Percentiles rank a stretch among this genome's conserved stretches.
These are phyloP conservation scores for Liasis olivaceus DNA, from an alignment of 2,797 vertebrate species.

Conservation along the genomic window DNA sequence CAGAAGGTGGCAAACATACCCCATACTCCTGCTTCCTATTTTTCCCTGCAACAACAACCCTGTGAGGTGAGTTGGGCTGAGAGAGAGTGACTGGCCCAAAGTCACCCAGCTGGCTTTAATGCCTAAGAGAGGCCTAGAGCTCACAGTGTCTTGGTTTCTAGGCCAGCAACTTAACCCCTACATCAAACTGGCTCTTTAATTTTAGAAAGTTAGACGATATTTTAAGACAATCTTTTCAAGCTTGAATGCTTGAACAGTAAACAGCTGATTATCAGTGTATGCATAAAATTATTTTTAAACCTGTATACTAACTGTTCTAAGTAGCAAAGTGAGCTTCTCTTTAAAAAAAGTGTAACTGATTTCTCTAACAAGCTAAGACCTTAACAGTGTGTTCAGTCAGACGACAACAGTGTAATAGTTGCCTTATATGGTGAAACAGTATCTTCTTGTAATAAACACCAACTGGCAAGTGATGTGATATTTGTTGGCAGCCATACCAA, in stretches of 20 bases:
- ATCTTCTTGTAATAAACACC: conserved; percentile 2
- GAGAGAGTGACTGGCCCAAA: no score
- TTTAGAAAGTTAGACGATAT: conserved; percentile 19
- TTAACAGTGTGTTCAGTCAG: conserved; percentile 17
- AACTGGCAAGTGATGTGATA: neutral
- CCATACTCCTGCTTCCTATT: no score
- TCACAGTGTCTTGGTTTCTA: no score
- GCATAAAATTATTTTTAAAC: conserved; percentile 37
- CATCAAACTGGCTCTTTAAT: neutral
- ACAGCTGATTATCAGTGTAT: neutral
- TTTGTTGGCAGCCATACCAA: conserved; percentile 19
- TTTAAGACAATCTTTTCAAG: conserved; percentile 38
- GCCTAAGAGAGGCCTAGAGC: no score
- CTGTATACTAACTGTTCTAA: conserved; percentile 43
- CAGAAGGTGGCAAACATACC: no score
- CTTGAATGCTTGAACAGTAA: conserved; percentile 4
- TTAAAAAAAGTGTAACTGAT: conserved; percentile 48
- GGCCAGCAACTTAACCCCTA: no score
- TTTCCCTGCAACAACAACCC: no score
- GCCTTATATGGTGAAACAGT: neutral
- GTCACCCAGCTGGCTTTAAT: no score
- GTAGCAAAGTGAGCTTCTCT: conserved; percentile 45
- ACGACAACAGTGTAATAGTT: neutral
- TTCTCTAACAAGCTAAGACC: conserved; percentile 22
- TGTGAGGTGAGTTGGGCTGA: no score